Evolutionary conservation across 2,113 vertebrate species (phyloP).

Genomic region (Leiothrix lutea): DNA sequence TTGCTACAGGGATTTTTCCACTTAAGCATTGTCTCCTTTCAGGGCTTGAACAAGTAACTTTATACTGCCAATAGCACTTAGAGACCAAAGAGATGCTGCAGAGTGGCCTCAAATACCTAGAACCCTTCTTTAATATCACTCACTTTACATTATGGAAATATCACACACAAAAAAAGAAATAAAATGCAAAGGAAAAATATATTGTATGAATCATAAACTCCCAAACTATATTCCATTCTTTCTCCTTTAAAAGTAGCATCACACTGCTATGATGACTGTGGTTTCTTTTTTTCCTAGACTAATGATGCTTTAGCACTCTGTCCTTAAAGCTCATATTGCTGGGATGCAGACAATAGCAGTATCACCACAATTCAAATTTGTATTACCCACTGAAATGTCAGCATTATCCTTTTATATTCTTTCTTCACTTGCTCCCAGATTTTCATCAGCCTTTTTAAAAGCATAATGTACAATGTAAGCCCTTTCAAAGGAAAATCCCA

Average conservation of each 20-base stretch:
- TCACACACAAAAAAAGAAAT: background rate
- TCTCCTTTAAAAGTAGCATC: background rate
- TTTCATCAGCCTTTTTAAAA: background rate
- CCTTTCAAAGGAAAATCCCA: background rate
- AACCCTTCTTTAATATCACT: background rate
- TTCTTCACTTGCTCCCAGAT: background rate
- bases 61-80: background rate
- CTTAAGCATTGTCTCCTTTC: rapidly evolving
- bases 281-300: background rate
- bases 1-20: background rate
- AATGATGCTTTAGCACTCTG: background rate
- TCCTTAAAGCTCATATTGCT: background rate
- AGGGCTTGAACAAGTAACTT: background rate
- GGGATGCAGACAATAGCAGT: background rate
- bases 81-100: background rate
- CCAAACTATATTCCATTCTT: background rate
- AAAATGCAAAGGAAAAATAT: background rate
- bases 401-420: background rate
- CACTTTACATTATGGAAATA: background rate
- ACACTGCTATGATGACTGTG: background rate
- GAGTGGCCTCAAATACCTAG: background rate
- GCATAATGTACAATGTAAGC: background rate
- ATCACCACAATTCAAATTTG: background rate
- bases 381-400: background rate
- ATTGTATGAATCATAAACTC: background rate